phyloP scores from a whole-genome alignment of 1,140 invertebrate species.

The Drosophila tristis region DNA sequence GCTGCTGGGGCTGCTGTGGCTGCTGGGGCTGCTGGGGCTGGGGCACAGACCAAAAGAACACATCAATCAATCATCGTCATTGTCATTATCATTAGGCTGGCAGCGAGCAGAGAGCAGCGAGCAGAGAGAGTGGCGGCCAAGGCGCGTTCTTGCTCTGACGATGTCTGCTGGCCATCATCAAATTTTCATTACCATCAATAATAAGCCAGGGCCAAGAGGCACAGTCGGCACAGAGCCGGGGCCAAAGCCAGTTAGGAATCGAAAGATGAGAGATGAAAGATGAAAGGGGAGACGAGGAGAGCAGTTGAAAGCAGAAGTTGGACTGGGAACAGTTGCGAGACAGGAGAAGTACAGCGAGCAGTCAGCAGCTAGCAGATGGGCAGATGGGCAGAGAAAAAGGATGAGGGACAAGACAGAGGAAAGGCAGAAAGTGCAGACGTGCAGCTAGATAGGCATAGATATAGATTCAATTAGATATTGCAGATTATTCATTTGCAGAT shows the following conservation, averaged over 20 bases:
- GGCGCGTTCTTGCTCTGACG: background rate
- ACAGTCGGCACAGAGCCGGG: background rate
- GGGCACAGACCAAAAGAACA: conserved; percentile 47
- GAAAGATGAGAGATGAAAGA: too few species aligned
- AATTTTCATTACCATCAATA: conserved; percentile 74
- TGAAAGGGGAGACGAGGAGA: too few species aligned
- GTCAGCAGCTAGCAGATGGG: background rate
- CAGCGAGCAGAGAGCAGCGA: background rate
- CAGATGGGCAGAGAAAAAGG: background rate
- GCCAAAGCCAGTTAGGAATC: too few species aligned
- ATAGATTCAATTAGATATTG: background rate
- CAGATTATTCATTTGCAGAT: too few species aligned
- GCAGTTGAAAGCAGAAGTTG: too few species aligned
- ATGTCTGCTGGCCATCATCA: conserved; percentile 56
- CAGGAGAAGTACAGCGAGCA: background rate
- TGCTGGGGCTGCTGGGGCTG: too few species aligned
- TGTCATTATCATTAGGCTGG: conserved; percentile 65
- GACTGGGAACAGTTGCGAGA: too few species aligned
- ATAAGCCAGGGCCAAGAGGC: conserved; percentile 49
- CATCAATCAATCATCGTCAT: conserved; percentile 75
- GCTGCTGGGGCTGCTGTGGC: too few species aligned
- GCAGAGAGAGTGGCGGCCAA: background rate
- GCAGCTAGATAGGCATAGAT: conserved; percentile 3
- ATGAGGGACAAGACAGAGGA: too few species aligned
- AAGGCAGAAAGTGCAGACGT: too few species aligned